Evolutionary conservation across 2,113 vertebrate genomes (phyloP).

Genomic region (Callipepla californica): DNA sequence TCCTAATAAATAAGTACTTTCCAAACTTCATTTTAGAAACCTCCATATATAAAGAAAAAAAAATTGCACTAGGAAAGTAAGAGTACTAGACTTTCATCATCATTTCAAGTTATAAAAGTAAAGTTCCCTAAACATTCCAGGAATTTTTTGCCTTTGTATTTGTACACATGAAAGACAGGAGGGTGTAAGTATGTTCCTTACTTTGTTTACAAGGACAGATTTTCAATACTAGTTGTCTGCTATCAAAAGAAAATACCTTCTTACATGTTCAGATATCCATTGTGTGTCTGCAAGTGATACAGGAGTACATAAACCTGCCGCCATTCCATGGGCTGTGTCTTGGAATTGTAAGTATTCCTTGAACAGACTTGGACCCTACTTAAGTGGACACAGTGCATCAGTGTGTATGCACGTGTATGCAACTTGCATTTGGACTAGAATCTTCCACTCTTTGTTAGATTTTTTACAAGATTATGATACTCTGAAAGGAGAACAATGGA

Average conservation of each 20-base stretch:
- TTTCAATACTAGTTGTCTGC: background rate
- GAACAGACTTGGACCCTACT: background rate
- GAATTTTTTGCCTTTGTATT: background rate
- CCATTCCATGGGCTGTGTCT: background rate
- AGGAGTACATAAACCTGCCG: background rate
- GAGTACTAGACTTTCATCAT: background rate
- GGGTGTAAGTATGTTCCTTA: background rate
- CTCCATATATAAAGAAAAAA: background rate
- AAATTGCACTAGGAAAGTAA: background rate
- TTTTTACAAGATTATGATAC: background rate
- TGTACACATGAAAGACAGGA: accelerated
- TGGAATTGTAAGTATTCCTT: background rate
- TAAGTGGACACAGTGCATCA: background rate
- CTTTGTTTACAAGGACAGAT: background rate
- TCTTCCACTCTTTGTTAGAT: background rate
- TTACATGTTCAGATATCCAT: background rate
- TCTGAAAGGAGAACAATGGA: background rate
- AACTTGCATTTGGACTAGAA: background rate
- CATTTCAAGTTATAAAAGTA: background rate
- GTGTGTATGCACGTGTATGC: background rate
- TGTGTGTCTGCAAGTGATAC: background rate
- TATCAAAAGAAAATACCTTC: background rate
- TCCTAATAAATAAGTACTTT: background rate
- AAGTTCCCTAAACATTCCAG: background rate
- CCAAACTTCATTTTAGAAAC: background rate